Evolutionary conservation across 1,140 invertebrate species (phyloP).

Genomic region (Chironomus striatipennis): DNA sequence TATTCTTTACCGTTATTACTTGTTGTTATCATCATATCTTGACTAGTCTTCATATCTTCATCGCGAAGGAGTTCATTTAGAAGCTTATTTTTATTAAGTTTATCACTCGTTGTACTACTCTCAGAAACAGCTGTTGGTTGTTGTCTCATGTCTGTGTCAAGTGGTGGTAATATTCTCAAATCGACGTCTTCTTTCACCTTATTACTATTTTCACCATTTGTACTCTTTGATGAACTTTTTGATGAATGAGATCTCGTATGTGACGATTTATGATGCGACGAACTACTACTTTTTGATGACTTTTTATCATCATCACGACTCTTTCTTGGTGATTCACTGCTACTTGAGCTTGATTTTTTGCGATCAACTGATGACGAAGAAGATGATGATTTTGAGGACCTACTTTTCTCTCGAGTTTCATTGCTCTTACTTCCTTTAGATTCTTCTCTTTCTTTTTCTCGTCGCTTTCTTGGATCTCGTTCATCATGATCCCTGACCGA

Average conservation of each 20-base stretch:
- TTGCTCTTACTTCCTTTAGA: background rate
- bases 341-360: background rate
- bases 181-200: constrained; percentile 5
- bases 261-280: background rate
- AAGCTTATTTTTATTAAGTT: background rate
- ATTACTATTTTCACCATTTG: background rate
- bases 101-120: background rate
- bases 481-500: background rate
- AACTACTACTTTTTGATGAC: background rate
- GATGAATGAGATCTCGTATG: background rate
- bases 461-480: background rate
- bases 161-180: background rate
- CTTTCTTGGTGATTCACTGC: background rate
- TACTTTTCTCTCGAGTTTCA: background rate
- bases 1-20: constrained; percentile 5
- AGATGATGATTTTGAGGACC: background rate
- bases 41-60: constrained; percentile 12
- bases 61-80: background rate
- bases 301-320: constrained; percentile 6
- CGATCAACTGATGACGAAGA: background rate
- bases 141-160: background rate
- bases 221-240: background rate
- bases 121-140: background rate
- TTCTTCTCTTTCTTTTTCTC: background rate
- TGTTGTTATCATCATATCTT: constrained; percentile 18